Percentiles rank a stretch among this genome's conserved stretches.
These are phyloP conservation scores for Trididemnum miniatum DNA, from an alignment of 23 tunicate species.

Conservation along the genomic window DNA sequence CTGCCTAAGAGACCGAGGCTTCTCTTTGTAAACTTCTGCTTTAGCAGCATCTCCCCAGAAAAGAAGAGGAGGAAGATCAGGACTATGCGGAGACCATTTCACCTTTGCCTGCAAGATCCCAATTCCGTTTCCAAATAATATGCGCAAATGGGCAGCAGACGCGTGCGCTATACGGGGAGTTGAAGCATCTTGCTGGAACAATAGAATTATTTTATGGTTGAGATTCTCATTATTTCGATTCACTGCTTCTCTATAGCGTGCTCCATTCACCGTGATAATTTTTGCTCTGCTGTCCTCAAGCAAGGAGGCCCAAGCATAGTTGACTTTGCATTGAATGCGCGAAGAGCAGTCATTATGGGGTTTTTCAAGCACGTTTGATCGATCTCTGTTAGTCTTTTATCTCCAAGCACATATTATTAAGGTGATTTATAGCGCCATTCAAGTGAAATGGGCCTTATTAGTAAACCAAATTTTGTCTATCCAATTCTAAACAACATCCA, in stretches of 20 bases:
- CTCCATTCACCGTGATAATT: conserved; percentile 11
- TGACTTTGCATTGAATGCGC: conserved; percentile 20
- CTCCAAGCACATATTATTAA: not conserved
- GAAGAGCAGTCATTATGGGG: conserved; percentile 4
- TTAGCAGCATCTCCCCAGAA: not conserved
- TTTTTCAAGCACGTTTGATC: not conserved
- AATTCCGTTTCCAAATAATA: conserved; percentile 18
- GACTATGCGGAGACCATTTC: conserved; percentile 27
- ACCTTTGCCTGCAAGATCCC: conserved; percentile 11
- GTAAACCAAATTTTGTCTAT: conserved; percentile 4
- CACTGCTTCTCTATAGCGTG: conserved; percentile 8
- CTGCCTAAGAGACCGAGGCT: conserved; percentile 22
- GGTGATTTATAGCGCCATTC: conserved; percentile 11
- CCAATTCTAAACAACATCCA: not conserved
- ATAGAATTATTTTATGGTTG: conserved; percentile 7
- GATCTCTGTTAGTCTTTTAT: not conserved
- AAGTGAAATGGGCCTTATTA: conserved; percentile 1
- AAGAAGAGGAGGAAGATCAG: conserved; percentile 20
- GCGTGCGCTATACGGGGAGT: conserved; percentile 27
- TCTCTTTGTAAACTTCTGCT: conserved; percentile 17
- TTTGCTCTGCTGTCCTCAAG: conserved; percentile 13
- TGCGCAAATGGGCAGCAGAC: conserved; percentile 14
- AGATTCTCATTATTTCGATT: conserved; percentile 20
- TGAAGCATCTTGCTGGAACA: conserved; percentile 16
- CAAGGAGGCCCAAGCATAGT: conserved; percentile 9